phyloP scores from a whole-genome alignment of 2,113 vertebrate genomes.

The Actenoides hombroni region DNA sequence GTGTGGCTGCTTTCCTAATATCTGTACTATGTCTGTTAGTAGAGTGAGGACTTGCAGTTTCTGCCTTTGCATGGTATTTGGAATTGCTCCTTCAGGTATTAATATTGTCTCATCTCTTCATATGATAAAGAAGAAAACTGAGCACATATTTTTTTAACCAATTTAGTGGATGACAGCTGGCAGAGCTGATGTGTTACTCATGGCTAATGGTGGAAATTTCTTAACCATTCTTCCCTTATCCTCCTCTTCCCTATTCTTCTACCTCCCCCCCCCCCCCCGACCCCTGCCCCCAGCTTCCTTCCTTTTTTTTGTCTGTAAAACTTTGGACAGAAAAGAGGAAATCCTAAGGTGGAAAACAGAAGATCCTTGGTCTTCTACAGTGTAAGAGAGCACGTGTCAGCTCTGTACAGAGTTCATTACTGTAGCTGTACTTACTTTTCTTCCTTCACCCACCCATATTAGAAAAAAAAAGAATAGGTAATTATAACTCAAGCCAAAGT shows the following conservation, averaged over 20 bases:
- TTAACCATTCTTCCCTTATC: conserved; percentile 40
- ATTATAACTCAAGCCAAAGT: conserved; percentile 52
- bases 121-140: not conserved
- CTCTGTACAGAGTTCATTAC: not conserved
- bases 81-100: not conserved
- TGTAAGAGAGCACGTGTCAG: not conserved
- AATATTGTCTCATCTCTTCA: not conserved
- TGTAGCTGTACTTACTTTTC: not conserved
- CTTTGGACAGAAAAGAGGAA: conserved; percentile 29
- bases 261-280: not conserved
- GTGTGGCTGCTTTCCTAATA: not conserved
- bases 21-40: not conserved
- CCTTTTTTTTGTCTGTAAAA: conserved; percentile 19
- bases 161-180: not conserved
- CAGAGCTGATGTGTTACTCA: not conserved
- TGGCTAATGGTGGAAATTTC: conserved; percentile 17
- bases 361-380: not conserved
- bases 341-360: conserved; percentile 49
- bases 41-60: not conserved
- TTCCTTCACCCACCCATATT: not conserved
- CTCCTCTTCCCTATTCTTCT: conserved; percentile 20
- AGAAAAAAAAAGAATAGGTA: conserved; percentile 44
- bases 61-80: not conserved
- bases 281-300: conserved; percentile 16
- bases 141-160: not conserved